These are phyloP conservation scores for Drosophila suzukii DNA, from an alignment of 1,140 invertebrate species.

Conservation along the genomic window DNA sequence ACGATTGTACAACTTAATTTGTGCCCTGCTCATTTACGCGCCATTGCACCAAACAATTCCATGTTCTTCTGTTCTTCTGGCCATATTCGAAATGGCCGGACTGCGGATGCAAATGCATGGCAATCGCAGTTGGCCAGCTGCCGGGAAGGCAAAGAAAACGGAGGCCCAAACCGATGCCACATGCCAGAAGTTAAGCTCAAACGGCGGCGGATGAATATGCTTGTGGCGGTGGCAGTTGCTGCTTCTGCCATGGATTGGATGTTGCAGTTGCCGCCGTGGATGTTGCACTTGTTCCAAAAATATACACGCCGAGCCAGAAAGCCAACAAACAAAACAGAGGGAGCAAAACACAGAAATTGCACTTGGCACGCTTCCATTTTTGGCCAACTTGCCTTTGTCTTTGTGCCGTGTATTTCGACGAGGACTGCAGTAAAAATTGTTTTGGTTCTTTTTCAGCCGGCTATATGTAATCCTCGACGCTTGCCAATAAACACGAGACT, in stretches of 20 bases:
- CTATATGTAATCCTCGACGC: slow-evolving; percentile 21
- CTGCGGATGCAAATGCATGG: slow-evolving; percentile 39
- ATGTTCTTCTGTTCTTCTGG: slow-evolving; percentile 31
- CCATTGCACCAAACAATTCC: slow-evolving; percentile 54
- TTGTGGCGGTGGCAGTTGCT: slow-evolving; percentile 13
- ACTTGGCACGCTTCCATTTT: slow-evolving; percentile 68
- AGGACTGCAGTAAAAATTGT: slow-evolving; percentile 45
- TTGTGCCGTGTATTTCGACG: slow-evolving; percentile 19
- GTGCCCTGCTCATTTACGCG: slow-evolving; percentile 52
- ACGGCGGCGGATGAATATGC: slow-evolving; percentile 1
- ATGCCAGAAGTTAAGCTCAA: slow-evolving; percentile 37
- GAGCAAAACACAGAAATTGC: slow-evolving; percentile 38
- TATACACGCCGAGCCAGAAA: slow-evolving; percentile 24
- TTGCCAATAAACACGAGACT: slow-evolving; percentile 50
- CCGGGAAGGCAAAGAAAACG: slow-evolving; percentile 23
- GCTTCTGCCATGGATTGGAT: slow-evolving; percentile 17
- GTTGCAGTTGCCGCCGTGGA: slow-evolving; percentile 29
- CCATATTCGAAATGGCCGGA: slow-evolving; percentile 38
- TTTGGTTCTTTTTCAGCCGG: slow-evolving; percentile 28
- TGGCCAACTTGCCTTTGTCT: slow-evolving; percentile 45
- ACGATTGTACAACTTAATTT: slow-evolving; percentile 58
- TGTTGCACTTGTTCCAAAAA: slow-evolving; percentile 62
- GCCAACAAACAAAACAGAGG: slow-evolving; percentile 20
- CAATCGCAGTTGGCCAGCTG: slow-evolving; percentile 28
- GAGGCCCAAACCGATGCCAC: slow-evolving; percentile 30